phyloP scores from a whole-genome alignment of 2,113 vertebrate species.

The Potamarius usumacintae region DNA sequence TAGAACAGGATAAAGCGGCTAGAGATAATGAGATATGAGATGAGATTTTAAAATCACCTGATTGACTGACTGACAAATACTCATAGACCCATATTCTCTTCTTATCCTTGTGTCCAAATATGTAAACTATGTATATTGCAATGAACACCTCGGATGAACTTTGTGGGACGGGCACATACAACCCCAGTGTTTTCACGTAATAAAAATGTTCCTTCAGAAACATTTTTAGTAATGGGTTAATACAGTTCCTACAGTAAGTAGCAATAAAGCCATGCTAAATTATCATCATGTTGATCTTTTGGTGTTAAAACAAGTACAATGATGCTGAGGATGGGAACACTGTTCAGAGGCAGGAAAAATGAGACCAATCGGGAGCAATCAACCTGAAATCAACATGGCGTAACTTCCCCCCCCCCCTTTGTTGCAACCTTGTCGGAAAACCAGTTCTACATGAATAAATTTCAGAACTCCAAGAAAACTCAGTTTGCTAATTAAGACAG shows the following conservation, averaged over 20 bases:
- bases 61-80: neutral
- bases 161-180: neutral
- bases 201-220: neutral
- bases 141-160: neutral
- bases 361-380: conserved; percentile 26
- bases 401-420: neutral
- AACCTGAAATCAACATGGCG: conserved; percentile 18
- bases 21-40: no score
- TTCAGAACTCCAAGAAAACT: conserved; percentile 29
- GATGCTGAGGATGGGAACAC: neutral
- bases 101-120: neutral
- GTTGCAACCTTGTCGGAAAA: conserved; percentile 1
- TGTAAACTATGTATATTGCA: neutral
- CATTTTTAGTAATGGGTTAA: neutral
- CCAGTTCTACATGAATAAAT: conserved; percentile 19
- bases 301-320: conserved; percentile 12
- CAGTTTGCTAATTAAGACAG: conserved; percentile 37
- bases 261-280: neutral
- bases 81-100: neutral
- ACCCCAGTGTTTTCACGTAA: neutral
- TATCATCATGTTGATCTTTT: conserved; percentile 10
- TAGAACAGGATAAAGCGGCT: no score
- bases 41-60: no score
- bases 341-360: neutral
- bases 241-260: neutral